Conservation (phyloP, 2,797 vertebrate genomes). For the Cossypha heuglini region DNA sequence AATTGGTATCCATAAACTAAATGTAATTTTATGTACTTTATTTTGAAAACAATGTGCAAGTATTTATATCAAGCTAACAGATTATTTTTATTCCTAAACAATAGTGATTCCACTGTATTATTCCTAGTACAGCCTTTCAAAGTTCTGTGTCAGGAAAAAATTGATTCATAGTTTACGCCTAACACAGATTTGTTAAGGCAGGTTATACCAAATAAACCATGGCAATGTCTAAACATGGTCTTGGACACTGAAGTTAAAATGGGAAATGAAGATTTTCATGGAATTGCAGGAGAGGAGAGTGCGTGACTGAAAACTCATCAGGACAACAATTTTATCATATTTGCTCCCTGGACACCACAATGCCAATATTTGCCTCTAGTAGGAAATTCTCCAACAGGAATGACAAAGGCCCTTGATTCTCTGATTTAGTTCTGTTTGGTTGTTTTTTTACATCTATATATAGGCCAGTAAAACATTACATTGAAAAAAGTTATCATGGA, state of each 20-base stretch:
- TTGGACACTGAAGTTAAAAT: neutral
- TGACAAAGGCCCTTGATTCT: neutral
- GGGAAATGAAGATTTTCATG: neutral
- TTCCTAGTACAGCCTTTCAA: neutral
- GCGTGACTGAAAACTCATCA: neutral
- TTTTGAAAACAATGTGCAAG: neutral
- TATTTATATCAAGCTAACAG: neutral
- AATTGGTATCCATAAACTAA: neutral
- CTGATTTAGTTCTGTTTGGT: fast-evolving
- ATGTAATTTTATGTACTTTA: neutral
- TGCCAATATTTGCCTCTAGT: neutral
- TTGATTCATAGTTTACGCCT: neutral
- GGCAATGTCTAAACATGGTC: neutral
- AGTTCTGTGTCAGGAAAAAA: neutral
- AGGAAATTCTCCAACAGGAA: neutral
- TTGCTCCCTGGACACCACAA: neutral
- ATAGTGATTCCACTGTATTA: neutral
- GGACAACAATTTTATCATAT: neutral
- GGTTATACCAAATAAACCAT: neutral
- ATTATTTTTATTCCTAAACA: neutral
- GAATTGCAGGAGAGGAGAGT: neutral
- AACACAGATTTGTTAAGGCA: neutral
- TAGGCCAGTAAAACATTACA: neutral
- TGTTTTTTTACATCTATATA: fast-evolving
- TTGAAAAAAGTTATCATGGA: neutral